Evolutionary conservation across 2,797 vertebrate species (phyloP).

Genomic region (Hippocampus kuda): DNA sequence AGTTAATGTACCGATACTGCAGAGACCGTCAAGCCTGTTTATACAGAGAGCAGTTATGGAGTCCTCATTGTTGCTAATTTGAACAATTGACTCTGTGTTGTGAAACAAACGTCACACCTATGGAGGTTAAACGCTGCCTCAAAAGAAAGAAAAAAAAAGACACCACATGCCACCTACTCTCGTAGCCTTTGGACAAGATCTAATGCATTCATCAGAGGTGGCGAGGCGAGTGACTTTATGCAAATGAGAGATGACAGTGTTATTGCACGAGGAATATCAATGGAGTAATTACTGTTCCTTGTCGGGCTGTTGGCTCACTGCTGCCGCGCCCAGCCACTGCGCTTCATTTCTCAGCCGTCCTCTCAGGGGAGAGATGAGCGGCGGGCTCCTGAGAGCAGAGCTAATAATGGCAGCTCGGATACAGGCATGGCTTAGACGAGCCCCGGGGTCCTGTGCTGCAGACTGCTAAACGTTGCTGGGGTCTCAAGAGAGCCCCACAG

Average conservation of each 20-base stretch:
- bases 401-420: constrained; percentile 98
- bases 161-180: constrained; percentile 63
- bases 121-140: constrained; percentile 32
- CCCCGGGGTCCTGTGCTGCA: constrained; percentile 89
- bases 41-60: constrained; percentile 9
- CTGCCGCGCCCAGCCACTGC: constrained; percentile 72
- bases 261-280: constrained; percentile 99
- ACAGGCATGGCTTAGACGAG: constrained; percentile 83
- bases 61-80: constrained; percentile 28
- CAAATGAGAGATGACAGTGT: constrained; percentile 98
- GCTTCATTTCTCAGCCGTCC: constrained; percentile 92
- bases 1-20: constrained; percentile 25
- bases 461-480: constrained; percentile 92
- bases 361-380: constrained; percentile 87
- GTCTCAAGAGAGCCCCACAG: constrained; percentile 82
- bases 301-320: constrained; percentile 74
- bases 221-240: constrained; percentile 80
- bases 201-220: constrained; percentile 76
- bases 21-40: constrained; percentile 28
- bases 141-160: background rate
- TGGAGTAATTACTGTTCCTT: constrained; percentile 99
- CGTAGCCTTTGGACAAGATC: constrained; percentile 76
- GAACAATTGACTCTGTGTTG: constrained; percentile 41
- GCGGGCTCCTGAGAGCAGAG: constrained; percentile 93
- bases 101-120: constrained; percentile 40